These are phyloP conservation scores for Diplogasteroides magnus DNA, from an alignment of 1,140 invertebrate species.

Conservation along the genomic window DNA sequence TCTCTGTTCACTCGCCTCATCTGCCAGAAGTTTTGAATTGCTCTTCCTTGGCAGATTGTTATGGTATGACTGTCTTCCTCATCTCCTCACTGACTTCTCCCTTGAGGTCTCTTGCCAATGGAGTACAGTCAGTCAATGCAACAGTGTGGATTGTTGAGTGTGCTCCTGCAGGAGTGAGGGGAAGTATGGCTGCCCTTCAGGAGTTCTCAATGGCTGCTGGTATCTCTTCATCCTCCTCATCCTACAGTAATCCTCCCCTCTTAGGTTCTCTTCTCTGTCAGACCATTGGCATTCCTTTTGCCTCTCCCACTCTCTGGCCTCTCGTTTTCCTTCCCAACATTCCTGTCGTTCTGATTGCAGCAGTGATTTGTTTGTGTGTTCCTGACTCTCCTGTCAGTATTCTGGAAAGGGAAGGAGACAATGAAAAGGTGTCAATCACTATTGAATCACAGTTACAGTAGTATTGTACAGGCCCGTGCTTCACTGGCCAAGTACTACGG, in stretches of 20 bases:
- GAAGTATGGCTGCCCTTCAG: constrained; percentile 37
- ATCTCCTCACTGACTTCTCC: neutral
- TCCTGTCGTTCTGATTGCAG: constrained; percentile 19
- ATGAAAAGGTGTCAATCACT: constrained; percentile 10
- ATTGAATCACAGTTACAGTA: neutral
- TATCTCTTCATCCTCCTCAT: too few species aligned
- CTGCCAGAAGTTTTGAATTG: constrained; percentile 24
- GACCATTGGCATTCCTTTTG: constrained; percentile 32
- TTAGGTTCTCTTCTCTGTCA: constrained; percentile 32
- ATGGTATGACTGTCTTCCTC: constrained; percentile 8
- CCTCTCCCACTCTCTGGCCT: constrained; percentile 30
- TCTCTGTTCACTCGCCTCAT: constrained; percentile 27
- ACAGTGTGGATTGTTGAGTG: constrained; percentile 39
- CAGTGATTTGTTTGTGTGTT: constrained; percentile 31
- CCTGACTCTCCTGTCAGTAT: constrained; percentile 32
- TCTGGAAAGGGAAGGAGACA: constrained; percentile 29
- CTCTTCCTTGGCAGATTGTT: constrained; percentile 34
- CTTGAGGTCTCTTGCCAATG: constrained; percentile 28
- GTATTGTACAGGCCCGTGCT: constrained; percentile 22
- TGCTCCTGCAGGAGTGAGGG: constrained; percentile 26
- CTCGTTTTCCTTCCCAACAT: constrained; percentile 31
- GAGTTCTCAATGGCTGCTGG: constrained; percentile 36
- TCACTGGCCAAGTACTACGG: constrained; percentile 33
- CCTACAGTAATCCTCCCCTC: neutral
- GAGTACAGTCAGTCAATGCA: constrained; percentile 32